Percentiles rank a stretch among this genome's conserved stretches.
These are phyloP conservation scores for Bimastos eiseni DNA, from an alignment of 2,888 invertebrate species.

Conservation along the genomic window DNA sequence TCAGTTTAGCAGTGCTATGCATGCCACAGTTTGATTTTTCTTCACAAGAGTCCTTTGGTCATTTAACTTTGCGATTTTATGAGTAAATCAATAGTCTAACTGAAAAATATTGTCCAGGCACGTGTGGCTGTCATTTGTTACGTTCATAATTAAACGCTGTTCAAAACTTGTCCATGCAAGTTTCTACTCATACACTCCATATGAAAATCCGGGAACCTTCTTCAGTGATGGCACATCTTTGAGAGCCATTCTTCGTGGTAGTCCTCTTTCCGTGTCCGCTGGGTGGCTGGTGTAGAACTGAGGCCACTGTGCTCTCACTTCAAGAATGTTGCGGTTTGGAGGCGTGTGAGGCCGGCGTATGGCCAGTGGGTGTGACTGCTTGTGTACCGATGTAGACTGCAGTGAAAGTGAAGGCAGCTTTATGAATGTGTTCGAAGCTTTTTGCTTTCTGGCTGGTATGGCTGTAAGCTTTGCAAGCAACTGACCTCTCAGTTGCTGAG, in stretches of 20 bases:
- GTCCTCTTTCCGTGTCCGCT: neutral
- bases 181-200: constrained; percentile 13
- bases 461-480: neutral
- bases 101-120: neutral
- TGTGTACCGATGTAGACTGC: neutral
- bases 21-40: neutral
- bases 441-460: neutral
- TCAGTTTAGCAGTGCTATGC: neutral
- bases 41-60: neutral
- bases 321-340: constrained; percentile 14
- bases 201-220: constrained; percentile 21
- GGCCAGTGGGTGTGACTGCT: constrained; percentile 16
- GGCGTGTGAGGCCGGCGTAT: neutral
- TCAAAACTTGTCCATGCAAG: neutral
- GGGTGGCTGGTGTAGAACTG: constrained; percentile 4
- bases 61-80: neutral
- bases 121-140: neutral
- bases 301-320: constrained; percentile 7
- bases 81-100: neutral
- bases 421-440: neutral
- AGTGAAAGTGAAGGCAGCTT: neutral
- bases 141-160: neutral
- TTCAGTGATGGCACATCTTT: neutral
- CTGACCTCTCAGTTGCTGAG: neutral
- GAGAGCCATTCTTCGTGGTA: neutral